A percentile compares a stretch with the other conserved stretches of the same genome.
These are phyloP conservation scores for Heptranchias perlo DNA, from an alignment of 2,113 vertebrate genomes.

Conservation along the genomic window DNA sequence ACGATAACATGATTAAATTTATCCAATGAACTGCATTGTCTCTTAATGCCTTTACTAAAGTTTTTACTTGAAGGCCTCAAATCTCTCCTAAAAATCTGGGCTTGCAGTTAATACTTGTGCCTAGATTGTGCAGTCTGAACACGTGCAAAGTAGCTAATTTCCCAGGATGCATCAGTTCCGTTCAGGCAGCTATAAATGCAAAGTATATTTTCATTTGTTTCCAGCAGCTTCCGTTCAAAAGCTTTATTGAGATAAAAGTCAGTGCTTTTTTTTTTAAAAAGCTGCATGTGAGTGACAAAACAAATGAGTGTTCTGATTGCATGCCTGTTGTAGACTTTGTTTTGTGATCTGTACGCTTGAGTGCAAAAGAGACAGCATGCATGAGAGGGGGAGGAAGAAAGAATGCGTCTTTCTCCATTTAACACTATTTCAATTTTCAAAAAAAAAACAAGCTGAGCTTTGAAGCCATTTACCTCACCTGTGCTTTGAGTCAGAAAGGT, in stretches of 20 bases:
- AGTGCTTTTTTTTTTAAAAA: no score
- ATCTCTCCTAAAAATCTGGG: neutral
- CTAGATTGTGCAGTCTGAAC: neutral
- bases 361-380: neutral
- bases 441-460: neutral
- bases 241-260: neutral
- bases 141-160: neutral
- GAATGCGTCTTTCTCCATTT: neutral
- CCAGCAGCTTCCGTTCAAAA: neutral
- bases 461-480: no score
- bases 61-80: neutral
- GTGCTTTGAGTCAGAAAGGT: no score
- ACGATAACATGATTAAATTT: neutral
- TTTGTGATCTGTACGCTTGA: neutral
- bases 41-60: neutral
- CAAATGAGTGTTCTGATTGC: neutral
- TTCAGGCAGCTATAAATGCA: neutral
- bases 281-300: no score
- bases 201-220: neutral
- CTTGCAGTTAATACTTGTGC: neutral
- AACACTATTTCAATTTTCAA: neutral
- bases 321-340: neutral
- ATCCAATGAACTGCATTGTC: neutral
- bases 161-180: neutral
- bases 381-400: no score